Evolutionary conservation across 2,888 invertebrate genomes (phyloP).

Genomic region (Drosophila macrospina): DNA sequence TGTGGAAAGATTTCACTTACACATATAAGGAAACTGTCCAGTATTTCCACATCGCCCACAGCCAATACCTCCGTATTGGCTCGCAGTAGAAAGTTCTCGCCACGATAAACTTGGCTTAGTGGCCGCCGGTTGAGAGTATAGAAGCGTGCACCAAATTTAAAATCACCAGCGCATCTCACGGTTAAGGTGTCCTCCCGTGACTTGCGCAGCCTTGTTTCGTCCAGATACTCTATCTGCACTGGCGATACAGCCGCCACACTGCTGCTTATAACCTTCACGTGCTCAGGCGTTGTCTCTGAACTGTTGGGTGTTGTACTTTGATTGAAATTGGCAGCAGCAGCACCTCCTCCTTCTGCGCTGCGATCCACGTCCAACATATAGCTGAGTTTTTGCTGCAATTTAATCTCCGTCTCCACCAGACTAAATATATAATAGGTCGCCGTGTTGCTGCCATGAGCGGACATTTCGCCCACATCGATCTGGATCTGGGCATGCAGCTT

Average conservation of each 20-base stretch:
- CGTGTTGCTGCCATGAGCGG: slow-evolving; percentile 81
- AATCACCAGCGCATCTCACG: slow-evolving; percentile 82
- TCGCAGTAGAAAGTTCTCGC: slow-evolving; percentile 85
- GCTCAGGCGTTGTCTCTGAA: slow-evolving; percentile 81
- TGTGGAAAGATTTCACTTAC: slow-evolving; percentile 72
- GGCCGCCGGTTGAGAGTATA: slow-evolving; percentile 84
- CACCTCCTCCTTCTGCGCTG: slow-evolving; percentile 29
- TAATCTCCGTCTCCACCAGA: slow-evolving; percentile 83
- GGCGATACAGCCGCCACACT: slow-evolving; percentile 72
- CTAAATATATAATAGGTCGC: slow-evolving; percentile 84
- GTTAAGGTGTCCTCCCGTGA: slow-evolving; percentile 82
- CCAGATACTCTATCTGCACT: slow-evolving; percentile 84
- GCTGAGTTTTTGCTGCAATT: slow-evolving; percentile 83
- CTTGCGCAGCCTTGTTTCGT: slow-evolving; percentile 83
- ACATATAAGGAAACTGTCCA: slow-evolving; percentile 85
- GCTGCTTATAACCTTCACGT: slow-evolving; percentile 53
- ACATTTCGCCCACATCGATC: slow-evolving; percentile 84
- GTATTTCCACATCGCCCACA: slow-evolving; percentile 82
- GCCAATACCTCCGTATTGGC: slow-evolving; percentile 83
- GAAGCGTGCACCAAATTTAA: slow-evolving; percentile 83
- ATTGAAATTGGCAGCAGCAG: slow-evolving; percentile 19
- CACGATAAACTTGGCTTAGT: slow-evolving; percentile 81
- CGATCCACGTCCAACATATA: slow-evolving; percentile 83
- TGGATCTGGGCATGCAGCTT: slow-evolving; percentile 86
- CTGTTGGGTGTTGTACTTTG: slow-evolving; percentile 65